phyloP scores from a whole-genome alignment of 2,113 vertebrate species.

The Melanerpes aurifrons region DNA sequence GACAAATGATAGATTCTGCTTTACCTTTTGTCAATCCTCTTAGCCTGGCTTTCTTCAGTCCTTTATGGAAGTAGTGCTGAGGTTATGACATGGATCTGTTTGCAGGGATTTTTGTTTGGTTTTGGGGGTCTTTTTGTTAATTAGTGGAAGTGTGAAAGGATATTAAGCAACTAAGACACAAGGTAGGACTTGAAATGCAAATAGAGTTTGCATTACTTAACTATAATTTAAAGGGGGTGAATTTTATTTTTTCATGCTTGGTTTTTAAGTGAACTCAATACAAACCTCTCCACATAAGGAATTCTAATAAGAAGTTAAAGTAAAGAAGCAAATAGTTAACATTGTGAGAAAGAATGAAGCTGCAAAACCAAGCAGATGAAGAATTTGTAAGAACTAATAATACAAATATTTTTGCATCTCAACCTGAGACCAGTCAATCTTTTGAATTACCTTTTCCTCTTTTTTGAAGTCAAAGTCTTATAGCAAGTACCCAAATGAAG shows the following conservation, averaged over 20 bases:
- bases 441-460: neutral
- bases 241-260: neutral
- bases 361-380: neutral
- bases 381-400: neutral
- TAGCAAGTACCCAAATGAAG: constrained; percentile 19
- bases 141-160: neutral
- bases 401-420: neutral
- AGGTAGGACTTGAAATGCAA: neutral
- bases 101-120: neutral
- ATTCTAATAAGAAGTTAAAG: neutral
- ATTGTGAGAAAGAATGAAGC: neutral
- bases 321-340: neutral
- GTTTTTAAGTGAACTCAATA: neutral
- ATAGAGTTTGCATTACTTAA: neutral
- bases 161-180: neutral
- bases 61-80: neutral
- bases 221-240: neutral
- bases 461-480: neutral
- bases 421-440: neutral
- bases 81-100: neutral
- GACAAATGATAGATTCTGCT: neutral
- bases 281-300: neutral
- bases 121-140: neutral
- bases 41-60: neutral
- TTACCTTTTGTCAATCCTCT: neutral